phyloP scores from a whole-genome alignment of 2,797 vertebrate genomes.

The Graptemys geographica region DNA sequence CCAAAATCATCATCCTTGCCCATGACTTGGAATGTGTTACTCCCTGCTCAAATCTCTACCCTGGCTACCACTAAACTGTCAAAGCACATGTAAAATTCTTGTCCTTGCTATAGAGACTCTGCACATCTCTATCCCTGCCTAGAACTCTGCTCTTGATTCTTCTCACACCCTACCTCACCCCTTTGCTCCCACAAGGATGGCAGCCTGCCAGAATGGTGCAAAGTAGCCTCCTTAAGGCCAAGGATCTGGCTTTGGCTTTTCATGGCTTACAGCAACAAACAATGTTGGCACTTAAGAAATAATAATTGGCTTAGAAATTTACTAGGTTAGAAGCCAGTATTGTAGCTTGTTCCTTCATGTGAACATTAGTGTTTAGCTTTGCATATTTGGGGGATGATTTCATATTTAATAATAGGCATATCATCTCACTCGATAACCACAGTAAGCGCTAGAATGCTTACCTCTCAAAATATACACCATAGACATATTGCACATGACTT shows the following conservation, averaged over 20 bases:
- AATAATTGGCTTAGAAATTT: neutral
- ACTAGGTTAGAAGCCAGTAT: neutral
- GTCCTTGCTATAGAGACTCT: neutral
- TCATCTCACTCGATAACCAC: neutral
- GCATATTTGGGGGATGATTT: neutral
- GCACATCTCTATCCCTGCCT: neutral
- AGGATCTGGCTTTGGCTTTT: neutral
- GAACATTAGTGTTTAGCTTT: neutral
- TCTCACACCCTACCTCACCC: neutral
- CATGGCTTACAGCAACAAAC: neutral
- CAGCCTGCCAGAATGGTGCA: neutral
- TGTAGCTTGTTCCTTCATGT: neutral
- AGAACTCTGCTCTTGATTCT: neutral
- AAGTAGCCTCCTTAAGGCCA: too few relatives aligned
- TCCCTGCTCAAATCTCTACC: neutral
- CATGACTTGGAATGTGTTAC: neutral
- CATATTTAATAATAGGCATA: neutral
- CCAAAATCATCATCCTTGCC: neutral
- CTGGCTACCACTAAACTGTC: neutral
- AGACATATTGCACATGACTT: neutral
- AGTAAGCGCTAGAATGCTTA: neutral
- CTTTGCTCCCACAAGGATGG: neutral
- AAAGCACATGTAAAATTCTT: neutral
- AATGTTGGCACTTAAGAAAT: neutral
- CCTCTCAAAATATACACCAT: rapidly evolving